A percentile compares a stretch with the other conserved stretches of the same genome.
Evolutionary conservation across 2,888 invertebrate genomes (phyloP).

Genomic region (Drosophila cognata): DNA sequence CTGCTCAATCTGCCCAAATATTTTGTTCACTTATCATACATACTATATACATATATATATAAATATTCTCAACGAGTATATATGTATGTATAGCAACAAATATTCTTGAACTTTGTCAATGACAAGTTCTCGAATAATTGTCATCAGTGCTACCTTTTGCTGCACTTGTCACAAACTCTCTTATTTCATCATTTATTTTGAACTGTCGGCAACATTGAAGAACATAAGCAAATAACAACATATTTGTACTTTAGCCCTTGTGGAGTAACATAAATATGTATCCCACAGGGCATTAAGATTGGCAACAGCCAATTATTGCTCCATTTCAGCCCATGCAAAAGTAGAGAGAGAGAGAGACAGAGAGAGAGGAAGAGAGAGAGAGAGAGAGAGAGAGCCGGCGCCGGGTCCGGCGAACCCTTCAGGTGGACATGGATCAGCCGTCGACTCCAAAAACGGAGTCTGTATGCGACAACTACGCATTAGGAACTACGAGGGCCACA

Average conservation of each 20-base stretch:
- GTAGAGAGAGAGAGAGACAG: not conserved
- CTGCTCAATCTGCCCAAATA: not conserved
- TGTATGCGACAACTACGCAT: constrained; percentile 69
- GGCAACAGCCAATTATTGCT: constrained; percentile 70
- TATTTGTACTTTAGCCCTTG: constrained; percentile 7
- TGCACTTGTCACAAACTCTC: constrained; percentile 9
- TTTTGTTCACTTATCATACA: not conserved
- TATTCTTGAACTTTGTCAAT: not conserved
- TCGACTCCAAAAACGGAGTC: constrained; percentile 35
- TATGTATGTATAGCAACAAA: too few species aligned
- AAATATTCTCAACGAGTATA: not conserved
- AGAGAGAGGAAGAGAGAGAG: not conserved
- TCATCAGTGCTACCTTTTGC: not conserved
- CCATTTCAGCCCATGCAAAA: constrained; percentile 10
- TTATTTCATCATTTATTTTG: constrained; percentile 25
- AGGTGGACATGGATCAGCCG: constrained; percentile 48
- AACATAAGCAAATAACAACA: constrained; percentile 24
- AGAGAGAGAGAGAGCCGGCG: constrained; percentile 1
- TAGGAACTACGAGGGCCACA: constrained; percentile 16
- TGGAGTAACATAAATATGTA: constrained; percentile 32
- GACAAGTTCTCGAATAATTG: not conserved
- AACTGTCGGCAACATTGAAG: constrained; percentile 47
- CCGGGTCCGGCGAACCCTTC: constrained; percentile 46
- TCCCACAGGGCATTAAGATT: constrained; percentile 53
- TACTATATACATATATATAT: not conserved